phyloP scores from a whole-genome alignment of 2,113 vertebrate species.

The Paramormyrops kingsleyae region DNA sequence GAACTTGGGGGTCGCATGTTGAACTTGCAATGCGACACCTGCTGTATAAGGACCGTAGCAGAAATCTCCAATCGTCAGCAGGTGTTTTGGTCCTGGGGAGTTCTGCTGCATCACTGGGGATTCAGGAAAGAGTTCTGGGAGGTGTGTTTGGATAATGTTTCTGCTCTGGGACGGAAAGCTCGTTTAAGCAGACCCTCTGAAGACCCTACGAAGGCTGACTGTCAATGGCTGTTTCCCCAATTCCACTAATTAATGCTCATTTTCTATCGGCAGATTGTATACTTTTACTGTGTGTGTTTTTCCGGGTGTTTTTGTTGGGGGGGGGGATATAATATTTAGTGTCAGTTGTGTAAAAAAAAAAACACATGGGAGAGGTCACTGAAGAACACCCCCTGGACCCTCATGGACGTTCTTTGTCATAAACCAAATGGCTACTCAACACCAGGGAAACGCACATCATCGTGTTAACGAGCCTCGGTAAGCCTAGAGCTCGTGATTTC shows the following conservation, averaged over 20 bases:
- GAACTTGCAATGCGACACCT: slow-evolving; percentile 58
- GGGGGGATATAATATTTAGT: not conserved
- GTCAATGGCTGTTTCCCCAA: not conserved
- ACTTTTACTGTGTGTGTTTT: slow-evolving; percentile 14
- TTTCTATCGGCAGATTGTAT: not conserved
- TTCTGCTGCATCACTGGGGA: slow-evolving; percentile 38
- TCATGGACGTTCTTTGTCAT: slow-evolving; percentile 48
- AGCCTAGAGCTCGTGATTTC: not conserved
- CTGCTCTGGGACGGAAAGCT: slow-evolving; percentile 13
- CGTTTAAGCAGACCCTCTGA: slow-evolving; percentile 27
- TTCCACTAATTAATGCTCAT: not conserved
- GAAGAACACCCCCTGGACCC: slow-evolving; percentile 41
- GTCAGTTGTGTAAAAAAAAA: slow-evolving; percentile 42
- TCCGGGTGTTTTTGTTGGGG: not conserved
- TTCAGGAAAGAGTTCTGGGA: slow-evolving; percentile 12
- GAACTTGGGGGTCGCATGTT: slow-evolving; percentile 41
- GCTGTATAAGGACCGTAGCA: slow-evolving; percentile 52
- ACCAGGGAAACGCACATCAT: slow-evolving; percentile 40
- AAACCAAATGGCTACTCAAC: slow-evolving; percentile 50
- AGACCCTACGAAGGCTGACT: not conserved
- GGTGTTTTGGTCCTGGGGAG: slow-evolving; percentile 32
- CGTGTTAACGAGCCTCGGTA: slow-evolving; percentile 10
- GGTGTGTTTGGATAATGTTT: not conserved
- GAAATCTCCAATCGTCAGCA: slow-evolving; percentile 40
- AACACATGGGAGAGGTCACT: slow-evolving; percentile 36